These are phyloP conservation scores for Mantis religiosa DNA, from an alignment of 2,888 invertebrate species.

Conservation along the genomic window DNA sequence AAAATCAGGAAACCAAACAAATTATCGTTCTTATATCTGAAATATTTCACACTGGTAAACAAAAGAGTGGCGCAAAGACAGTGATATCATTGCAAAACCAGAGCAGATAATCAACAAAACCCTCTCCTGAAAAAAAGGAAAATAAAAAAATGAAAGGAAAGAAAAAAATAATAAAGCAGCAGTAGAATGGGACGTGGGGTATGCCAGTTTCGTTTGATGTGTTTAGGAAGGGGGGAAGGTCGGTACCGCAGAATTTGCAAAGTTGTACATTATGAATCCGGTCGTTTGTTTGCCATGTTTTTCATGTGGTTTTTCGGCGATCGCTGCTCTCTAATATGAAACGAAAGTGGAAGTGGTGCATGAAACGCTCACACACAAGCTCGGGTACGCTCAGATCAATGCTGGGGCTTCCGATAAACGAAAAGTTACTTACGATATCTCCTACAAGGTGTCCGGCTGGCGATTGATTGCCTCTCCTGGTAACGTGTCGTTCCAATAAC, in stretches of 20 bases:
- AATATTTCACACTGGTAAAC: not conserved
- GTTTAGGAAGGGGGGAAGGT: not conserved
- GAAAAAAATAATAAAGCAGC: not conserved
- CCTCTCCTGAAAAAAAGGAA: not conserved
- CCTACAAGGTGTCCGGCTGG: no score
- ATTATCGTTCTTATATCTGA: not conserved
- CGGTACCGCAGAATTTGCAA: not conserved
- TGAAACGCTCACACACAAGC: not conserved
- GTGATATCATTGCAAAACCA: not conserved
- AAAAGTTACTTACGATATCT: no score
- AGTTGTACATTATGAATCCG: not conserved
- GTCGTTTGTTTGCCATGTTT: not conserved
- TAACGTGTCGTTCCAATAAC: no score
- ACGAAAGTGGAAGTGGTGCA: not conserved
- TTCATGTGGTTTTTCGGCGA: not conserved
- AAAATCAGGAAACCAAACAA: no score
- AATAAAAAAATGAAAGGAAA: not conserved
- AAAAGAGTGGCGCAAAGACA: not conserved
- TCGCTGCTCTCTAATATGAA: not conserved
- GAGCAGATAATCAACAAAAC: not conserved
- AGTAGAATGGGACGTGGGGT: not conserved
- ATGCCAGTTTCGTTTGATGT: not conserved
- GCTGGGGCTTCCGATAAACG: no score
- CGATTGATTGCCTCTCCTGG: no score
- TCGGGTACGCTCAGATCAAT: not conserved